Conservation (phyloP, 2,797 vertebrate genomes). For the Amblyopsis hoosieri region DNA sequence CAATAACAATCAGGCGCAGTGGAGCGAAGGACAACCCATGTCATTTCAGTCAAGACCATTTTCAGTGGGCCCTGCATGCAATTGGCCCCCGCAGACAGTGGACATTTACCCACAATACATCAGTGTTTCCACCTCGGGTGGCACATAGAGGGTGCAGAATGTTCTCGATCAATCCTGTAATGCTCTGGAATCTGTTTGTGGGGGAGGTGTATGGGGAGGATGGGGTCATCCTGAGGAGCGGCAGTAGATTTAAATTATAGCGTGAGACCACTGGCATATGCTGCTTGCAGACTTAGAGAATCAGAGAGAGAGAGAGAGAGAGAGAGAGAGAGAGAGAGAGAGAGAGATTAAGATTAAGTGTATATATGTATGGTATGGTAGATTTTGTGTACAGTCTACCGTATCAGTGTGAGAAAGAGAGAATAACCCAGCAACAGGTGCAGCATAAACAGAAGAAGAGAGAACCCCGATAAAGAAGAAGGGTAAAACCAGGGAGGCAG, state of each 20-base stretch:
- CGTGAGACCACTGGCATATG: slow-evolving; percentile 31
- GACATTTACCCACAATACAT: slow-evolving; percentile 46
- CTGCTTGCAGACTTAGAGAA: slow-evolving; percentile 40
- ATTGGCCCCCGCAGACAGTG: slow-evolving; percentile 15
- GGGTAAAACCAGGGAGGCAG: slow-evolving; percentile 11
- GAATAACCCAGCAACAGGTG: slow-evolving; percentile 15
- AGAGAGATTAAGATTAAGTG: neutral
- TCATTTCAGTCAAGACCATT: slow-evolving; percentile 23
- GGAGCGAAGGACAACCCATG: slow-evolving; percentile 44
- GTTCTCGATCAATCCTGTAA: slow-evolving; percentile 44
- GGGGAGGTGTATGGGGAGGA: slow-evolving; percentile 1
- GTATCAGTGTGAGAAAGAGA: neutral
- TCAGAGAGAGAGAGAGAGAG: neutral
- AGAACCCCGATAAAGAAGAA: neutral
- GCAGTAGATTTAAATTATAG: slow-evolving; percentile 23
- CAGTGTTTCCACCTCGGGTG: slow-evolving; percentile 59
- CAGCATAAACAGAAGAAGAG: slow-evolving; percentile 12
- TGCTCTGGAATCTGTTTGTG: slow-evolving; percentile 1
- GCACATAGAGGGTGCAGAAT: slow-evolving; percentile 56
- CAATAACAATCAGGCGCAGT: slow-evolving; percentile 53
- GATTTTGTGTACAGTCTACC: too few species aligned
- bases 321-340: neutral
- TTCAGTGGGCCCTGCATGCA: neutral
- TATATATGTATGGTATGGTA: neutral
- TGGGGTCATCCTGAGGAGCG: slow-evolving; percentile 14